These are phyloP conservation scores for Amazona ochrocephala DNA, from an alignment of 2,797 vertebrate species.

Conservation along the genomic window DNA sequence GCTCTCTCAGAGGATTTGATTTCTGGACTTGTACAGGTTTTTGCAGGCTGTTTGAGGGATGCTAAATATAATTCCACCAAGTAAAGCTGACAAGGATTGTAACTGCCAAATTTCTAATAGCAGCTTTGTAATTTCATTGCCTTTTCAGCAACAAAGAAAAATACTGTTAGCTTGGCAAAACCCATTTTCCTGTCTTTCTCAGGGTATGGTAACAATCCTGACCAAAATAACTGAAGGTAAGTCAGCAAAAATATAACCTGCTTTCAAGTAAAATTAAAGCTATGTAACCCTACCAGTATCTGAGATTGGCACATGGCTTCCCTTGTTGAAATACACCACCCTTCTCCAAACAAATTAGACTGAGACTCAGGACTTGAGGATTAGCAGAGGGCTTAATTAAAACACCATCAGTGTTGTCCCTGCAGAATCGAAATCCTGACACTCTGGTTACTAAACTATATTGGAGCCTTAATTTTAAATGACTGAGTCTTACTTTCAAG, in stretches of 20 bases:
- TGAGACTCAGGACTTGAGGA: constrained; percentile 32
- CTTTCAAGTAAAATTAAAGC: constrained; percentile 15
- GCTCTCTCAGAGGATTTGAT: neutral
- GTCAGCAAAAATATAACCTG: constrained; percentile 11
- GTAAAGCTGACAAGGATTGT: neutral
- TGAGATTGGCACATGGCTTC: neutral
- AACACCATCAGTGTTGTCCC: constrained; percentile 45
- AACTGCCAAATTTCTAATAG: constrained; percentile 44
- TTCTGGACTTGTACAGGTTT: neutral
- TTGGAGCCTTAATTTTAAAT: constrained; percentile 44
- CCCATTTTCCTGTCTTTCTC: neutral
- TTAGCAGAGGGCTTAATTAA: constrained; percentile 64
- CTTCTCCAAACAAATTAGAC: constrained; percentile 26
- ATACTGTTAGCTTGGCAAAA: constrained; percentile 31
- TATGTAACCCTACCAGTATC: neutral
- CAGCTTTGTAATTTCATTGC: constrained; percentile 20
- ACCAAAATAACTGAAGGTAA: constrained; percentile 5
- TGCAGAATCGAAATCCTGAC: constrained; percentile 53
- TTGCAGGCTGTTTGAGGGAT: constrained; percentile 21
- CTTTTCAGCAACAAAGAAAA: constrained; percentile 43
- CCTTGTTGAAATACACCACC: constrained; percentile 27
- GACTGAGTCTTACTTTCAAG: neutral
- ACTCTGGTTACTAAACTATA: constrained; percentile 7
- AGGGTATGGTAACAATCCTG: neutral
- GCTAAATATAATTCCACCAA: constrained; percentile 43